Base-by-base conservation (phyloP, 2,113 vertebrate species). In the Oryzias woworae region DNA sequence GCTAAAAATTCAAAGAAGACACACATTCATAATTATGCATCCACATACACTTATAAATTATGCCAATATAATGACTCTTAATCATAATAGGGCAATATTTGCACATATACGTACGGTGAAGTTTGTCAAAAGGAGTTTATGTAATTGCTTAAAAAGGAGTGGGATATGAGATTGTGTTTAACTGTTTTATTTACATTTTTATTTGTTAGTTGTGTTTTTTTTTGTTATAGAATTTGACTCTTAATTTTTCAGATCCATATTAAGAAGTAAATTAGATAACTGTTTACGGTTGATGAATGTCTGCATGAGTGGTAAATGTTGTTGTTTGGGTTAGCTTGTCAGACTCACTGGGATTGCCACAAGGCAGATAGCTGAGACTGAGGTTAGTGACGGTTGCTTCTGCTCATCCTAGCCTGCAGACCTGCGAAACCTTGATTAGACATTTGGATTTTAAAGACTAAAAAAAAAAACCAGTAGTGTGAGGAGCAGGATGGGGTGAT, bases 401-500 rank as follows among this genome's bases (percentile, higher is more conserved):
- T 86, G 55, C 65, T 75, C 66, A 70, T 75, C 60, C 70, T 84
- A 7, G 77, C 80, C 81, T 53, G 53, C 73, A 83, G 82, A 88
- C 85, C 89, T 90, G 89, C 77, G 64, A 83, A 82, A 68, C 70
- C 57, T 78, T 51, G 90, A 92, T 92, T 90, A 92, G 83, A 87
- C 81, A 64, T 55, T 62, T 69, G 43, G 56, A 47, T 81, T 87
- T 71, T 79, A 76, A 80, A 85, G 76, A 62, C 75, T 71, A 65
- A 71, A 84, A 81, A 77, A 84, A 72, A 77, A 74, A 78, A n/a
- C n/a, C 72, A 71, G 69, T 52, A 71, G 79, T 82, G 69, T 85
- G 71, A 54, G 78, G 78, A 83, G 80, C 60, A 69, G 80, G 76
- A 84, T 62, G 77, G 69, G 73, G 58, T 75, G 76, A 87, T 71